Evolutionary conservation across 2,888 invertebrate species (phyloP).

Genomic region (Empis livida): DNA sequence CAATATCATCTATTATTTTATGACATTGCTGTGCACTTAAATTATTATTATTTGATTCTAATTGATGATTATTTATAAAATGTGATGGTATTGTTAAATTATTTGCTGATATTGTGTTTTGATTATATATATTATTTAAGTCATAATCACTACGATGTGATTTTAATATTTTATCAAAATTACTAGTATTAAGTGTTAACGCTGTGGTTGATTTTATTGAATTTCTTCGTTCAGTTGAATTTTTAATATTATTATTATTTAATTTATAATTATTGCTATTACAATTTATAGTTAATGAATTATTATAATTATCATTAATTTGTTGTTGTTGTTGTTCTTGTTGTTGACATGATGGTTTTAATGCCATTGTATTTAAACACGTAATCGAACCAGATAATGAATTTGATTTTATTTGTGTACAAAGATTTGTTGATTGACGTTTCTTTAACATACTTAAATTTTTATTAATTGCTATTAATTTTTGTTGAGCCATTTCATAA

Average conservation of each 20-base stretch:
- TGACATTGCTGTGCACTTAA: not conserved
- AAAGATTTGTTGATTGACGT: slow-evolving; percentile 8
- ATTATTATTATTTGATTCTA: not conserved
- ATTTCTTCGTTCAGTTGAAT: slow-evolving; percentile 6
- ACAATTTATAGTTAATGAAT: not conserved
- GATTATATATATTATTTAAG: slow-evolving; percentile 1
- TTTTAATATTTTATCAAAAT: slow-evolving; percentile 7
- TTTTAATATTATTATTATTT: not conserved
- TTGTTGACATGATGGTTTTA: too few relatives aligned
- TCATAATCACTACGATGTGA: slow-evolving; percentile 5
- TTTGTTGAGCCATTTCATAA: slow-evolving; percentile 17
- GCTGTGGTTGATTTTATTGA: slow-evolving; percentile 7
- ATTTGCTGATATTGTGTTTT: not conserved
- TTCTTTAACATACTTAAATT: slow-evolving; percentile 14
- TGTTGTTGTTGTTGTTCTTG: not conserved
- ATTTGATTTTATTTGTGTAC: slow-evolving; percentile 8
- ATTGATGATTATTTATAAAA: not conserved
- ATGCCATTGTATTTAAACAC: too few relatives aligned
- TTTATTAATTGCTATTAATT: slow-evolving; percentile 17
- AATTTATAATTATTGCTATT: not conserved
- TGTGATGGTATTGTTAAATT: not conserved
- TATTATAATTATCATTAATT: not conserved
- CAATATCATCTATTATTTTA: not conserved
- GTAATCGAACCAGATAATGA: slow-evolving; percentile 4
- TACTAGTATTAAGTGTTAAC: not conserved